Evolutionary conservation across 1,140 invertebrate species (phyloP), one percentile per base, ranked within the genome.

Genomic region (Physella acuta): DNA sequence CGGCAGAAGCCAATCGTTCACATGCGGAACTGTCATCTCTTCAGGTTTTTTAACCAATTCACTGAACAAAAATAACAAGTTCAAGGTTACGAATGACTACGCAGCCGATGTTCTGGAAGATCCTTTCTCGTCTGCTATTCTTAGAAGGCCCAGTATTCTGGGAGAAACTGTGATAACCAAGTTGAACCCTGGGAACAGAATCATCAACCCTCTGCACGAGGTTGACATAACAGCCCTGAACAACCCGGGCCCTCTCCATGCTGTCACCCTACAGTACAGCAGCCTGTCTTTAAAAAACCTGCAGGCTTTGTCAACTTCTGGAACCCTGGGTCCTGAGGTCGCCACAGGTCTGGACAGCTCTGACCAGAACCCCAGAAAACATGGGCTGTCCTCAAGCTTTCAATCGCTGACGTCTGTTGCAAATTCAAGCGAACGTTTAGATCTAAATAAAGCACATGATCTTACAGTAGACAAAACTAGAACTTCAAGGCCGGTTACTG

Each of bases 211-310:
- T 16, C 34, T 68, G 26, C 53, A 68, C 4, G 66, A 60, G 17
- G 56, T 68, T 34, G 66, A 68, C n/a, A 33, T 68, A 2, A 60
- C 5, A 26, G 26, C 55, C n/a, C 17, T 68, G 36, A 30, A 33
- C 28, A 31, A 28, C 49, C 66, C 66, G 8, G 66, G 66, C 17
- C 66, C 66, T 1, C 30, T 68, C 28, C 66, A 68, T 34, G 66
- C 66, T 14, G 66, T 68, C 30, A 68, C 56, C 17, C 39, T 68
- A n/a, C 66, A 68, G 39, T 68, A 59, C 30, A 44, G 26, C n/a
- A 39, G 33, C 20, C 11, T 66, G 2, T 5, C 64, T n/a, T 24
- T 31, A 34, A 58, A 3, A 58, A 34, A 58, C 16, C 5, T 17
- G n/a, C n/a, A n/a, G n/a, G n/a, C n/a, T n/a, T n/a, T n/a, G n/a